Base-by-base conservation (phyloP, 2,113 vertebrate species). In the Australoheros scitulus region DNA sequence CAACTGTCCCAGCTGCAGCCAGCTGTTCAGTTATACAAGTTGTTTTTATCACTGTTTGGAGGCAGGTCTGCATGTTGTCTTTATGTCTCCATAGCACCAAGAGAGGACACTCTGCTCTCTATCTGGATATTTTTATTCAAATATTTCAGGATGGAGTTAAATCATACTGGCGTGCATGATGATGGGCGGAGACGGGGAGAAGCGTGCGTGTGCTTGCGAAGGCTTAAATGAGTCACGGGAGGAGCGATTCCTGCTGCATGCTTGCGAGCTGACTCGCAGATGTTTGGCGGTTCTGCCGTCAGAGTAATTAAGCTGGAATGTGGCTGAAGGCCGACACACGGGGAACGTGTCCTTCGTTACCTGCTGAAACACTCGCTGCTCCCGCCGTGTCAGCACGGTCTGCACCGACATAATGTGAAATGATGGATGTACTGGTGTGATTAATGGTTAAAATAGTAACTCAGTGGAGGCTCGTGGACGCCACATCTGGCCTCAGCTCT, bases 261-360 rank as follows among this genome's bases (percentile, higher is more conserved):
- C 59, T 57, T 90, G 43, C n/a, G 26, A 76, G 63, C 76, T 86
- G 80, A 87, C 68, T 34, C 63, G 41, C 90, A 90, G 77, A 86
- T 84, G 85, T 90, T 81, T 83, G 6, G 7, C 43, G 86, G 65
- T 34, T 68, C 52, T 76, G 61, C 60, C 4, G 57, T 70, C 56
- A 61, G 47, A 72, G 50, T 63, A 20, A 86, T 91, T 76, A 20
- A 68, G 64, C 11, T 85, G 91, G 92, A 92, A 93, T 91, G 90
- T 20, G n/a, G 80, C 43, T 4, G 61, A 80, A 61, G 52, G 79
- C 26, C 36, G 81, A 80, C 3, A 36, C 47, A 52, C 5, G 63
- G 1, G 24, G 61, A 52, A 77, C 32, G 22, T 77, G 82, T 61
- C 68, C 0, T 24, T 64, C 15, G 6, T 85, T 77, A 84, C 32